phyloP scores from a whole-genome alignment of 1,140 invertebrate species.

The Artemia franciscana region DNA sequence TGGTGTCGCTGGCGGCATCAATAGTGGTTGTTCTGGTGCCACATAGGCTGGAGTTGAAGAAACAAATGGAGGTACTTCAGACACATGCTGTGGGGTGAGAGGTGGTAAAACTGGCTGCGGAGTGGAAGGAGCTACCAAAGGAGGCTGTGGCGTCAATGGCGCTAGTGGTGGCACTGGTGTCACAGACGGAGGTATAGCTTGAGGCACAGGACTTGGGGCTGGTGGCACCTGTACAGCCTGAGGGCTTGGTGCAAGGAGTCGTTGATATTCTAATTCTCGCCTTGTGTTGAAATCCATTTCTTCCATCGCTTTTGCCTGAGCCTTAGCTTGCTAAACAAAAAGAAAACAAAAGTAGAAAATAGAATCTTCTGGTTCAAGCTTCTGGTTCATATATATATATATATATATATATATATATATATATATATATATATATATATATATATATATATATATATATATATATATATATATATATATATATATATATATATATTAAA shows the following conservation, averaged over 20 bases:
- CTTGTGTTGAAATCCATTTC: slow-evolving; percentile 6
- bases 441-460: no score
- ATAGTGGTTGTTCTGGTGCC: no score
- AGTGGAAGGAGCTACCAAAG: slow-evolving; percentile 2
- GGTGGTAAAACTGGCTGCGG: background rate
- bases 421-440: no score
- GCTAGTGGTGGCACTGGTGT: slow-evolving; percentile 1
- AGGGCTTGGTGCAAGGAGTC: slow-evolving; percentile 5
- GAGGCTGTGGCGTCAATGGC: background rate
- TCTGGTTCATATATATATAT: no score
- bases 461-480: no score
- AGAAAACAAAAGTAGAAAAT: no score
- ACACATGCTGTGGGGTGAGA: background rate
- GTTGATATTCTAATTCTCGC: slow-evolving; percentile 9
- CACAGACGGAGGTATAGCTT: slow-evolving; percentile 13
- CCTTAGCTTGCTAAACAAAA: background rate
- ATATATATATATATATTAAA: no score
- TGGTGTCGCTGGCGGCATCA: background rate
- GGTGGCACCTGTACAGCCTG: slow-evolving; percentile 4
- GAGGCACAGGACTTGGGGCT: slow-evolving; percentile 16
- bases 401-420: no score
- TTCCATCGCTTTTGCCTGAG: slow-evolving; percentile 12
- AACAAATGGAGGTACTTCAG: background rate
- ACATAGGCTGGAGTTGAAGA: no score
- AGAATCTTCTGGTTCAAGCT: no score